Evolutionary conservation across 2,113 vertebrate species (phyloP).

Genomic region (Hippocampus guttulatus): DNA sequence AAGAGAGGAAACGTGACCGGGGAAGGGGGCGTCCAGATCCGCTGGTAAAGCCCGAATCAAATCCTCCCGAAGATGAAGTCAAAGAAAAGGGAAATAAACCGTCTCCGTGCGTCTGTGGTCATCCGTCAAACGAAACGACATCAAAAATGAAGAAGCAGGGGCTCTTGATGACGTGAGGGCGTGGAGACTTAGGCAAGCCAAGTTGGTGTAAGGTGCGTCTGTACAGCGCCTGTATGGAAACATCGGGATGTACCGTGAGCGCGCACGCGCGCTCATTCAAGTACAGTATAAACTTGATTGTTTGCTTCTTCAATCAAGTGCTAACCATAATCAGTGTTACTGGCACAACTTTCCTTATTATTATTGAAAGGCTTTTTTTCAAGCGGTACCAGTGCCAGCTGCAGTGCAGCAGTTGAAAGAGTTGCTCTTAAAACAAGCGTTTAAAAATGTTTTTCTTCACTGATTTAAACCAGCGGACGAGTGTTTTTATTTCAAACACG

Average conservation of each 20-base stretch:
- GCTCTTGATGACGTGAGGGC: neutral
- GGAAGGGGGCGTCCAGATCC: neutral
- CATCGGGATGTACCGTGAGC: neutral
- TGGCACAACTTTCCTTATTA: neutral
- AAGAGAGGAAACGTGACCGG: neutral
- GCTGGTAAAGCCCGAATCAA: neutral
- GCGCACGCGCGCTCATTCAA: neutral
- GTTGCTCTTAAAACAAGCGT: neutral
- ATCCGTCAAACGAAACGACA: constrained; percentile 4
- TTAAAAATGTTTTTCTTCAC: neutral
- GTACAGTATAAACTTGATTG: neutral
- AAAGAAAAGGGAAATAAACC: neutral
- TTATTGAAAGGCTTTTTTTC: neutral
- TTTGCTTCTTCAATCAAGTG: neutral
- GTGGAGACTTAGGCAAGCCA: constrained; percentile 9
- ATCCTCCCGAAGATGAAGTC: neutral
- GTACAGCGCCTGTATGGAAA: constrained; percentile 12
- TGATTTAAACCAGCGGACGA: neutral
- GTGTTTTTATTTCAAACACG: constrained; percentile 1
- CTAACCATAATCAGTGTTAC: neutral
- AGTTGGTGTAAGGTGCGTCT: constrained; percentile 37
- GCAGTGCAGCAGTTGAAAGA: neutral
- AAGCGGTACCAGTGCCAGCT: neutral
- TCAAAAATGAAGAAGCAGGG: constrained; percentile 15
- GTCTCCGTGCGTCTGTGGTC: neutral